Conservation (phyloP, 2,888 invertebrate species). For the Cheiracanthium punctorium region DNA sequence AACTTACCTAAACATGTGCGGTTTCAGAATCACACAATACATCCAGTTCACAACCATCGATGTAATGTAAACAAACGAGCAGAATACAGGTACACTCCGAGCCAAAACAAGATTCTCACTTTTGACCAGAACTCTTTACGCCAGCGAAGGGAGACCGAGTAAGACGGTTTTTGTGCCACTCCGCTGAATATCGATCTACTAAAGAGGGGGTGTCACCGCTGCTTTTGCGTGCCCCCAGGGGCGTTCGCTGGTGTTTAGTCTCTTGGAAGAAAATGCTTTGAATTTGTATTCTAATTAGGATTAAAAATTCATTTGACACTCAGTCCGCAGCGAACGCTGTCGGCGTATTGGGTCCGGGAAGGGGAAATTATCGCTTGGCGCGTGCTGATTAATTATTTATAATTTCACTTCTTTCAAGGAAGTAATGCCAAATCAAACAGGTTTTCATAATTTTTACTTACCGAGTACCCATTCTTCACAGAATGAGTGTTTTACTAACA, state of each 20-base stretch:
- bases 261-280: background rate
- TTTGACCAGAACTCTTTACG: conserved; percentile 40
- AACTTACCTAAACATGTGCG: too few relatives aligned
- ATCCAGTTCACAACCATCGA: too few relatives aligned
- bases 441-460: too few relatives aligned
- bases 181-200: conserved; percentile 38
- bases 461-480: too few relatives aligned
- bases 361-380: background rate
- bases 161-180: conserved; percentile 46
- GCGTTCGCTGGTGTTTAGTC: background rate
- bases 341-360: background rate
- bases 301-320: too few relatives aligned
- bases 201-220: background rate
- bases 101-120: background rate
- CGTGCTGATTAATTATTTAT: background rate
- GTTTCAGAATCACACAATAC: too few relatives aligned
- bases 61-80: too few relatives aligned
- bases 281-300: background rate
- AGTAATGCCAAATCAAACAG: too few relatives aligned
- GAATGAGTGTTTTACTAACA: too few relatives aligned
- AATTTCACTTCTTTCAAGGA: too few relatives aligned
- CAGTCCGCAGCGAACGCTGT: background rate
- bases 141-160: conserved; percentile 42
- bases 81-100: background rate
- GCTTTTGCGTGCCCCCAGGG: background rate